Evolutionary conservation across 1,140 invertebrate genomes (phyloP).

Genomic region (Charaxes varanes): DNA sequence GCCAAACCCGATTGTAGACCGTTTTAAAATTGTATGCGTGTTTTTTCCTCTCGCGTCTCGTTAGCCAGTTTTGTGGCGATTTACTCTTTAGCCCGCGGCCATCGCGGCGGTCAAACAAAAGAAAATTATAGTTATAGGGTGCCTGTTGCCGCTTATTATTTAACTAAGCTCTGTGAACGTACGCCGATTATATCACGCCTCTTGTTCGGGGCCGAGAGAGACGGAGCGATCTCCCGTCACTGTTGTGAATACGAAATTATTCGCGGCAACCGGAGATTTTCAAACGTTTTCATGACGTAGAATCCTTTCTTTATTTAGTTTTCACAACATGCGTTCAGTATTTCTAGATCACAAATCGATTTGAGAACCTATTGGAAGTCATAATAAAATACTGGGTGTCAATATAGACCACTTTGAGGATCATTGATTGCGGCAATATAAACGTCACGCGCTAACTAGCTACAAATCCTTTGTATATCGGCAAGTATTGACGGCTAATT

Average conservation of each 20-base stretch:
- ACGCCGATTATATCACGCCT: slow-evolving; percentile 55
- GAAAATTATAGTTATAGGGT: slow-evolving; percentile 66
- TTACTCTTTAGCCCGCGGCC: slow-evolving; percentile 46
- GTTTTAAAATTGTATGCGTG: slow-evolving; percentile 46
- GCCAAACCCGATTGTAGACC: too few relatives aligned
- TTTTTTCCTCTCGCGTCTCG: slow-evolving; percentile 51
- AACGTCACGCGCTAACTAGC: slow-evolving; percentile 27
- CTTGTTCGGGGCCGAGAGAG: slow-evolving; percentile 25
- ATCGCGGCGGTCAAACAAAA: slow-evolving; percentile 60
- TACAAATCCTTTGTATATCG: slow-evolving; percentile 45
- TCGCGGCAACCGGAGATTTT: slow-evolving; percentile 49
- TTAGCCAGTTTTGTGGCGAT: slow-evolving; percentile 58
- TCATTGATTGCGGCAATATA: slow-evolving; percentile 21
- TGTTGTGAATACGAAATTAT: slow-evolving; percentile 27
- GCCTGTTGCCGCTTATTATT: slow-evolving; percentile 66
- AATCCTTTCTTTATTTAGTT: too few relatives aligned
- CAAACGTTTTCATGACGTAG: too few relatives aligned
- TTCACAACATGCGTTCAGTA: too few relatives aligned
- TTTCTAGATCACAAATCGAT: slow-evolving; percentile 1
- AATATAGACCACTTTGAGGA: too few relatives aligned
- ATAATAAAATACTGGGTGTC: too few relatives aligned
- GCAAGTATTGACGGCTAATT: slow-evolving; percentile 58
- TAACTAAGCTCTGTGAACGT: slow-evolving; percentile 61
- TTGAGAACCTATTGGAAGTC: too few relatives aligned
- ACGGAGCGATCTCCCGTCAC: slow-evolving; percentile 7